Evolutionary conservation across 2,113 vertebrate genomes (phyloP), one percentile per base, ranked within the genome.

Genomic region (Cryptomyrus ogoouensis): DNA sequence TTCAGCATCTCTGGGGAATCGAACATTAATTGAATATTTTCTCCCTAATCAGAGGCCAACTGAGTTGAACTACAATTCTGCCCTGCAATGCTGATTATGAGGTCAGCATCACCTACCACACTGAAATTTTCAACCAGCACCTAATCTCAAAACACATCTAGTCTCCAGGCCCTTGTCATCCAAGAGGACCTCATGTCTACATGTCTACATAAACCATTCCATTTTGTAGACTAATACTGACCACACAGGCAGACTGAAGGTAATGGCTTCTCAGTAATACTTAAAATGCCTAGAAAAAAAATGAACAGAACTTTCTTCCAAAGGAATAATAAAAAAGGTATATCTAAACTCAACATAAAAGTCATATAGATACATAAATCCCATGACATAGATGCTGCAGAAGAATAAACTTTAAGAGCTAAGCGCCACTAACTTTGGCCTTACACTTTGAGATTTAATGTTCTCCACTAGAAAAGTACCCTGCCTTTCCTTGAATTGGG

Each of bases 1-100:
- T 88, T 88, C 12, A 88, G 42, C 86, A 83, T 88, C 24, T 83
- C 87, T 83, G 87, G 27, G 49, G 46, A 83, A 80, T 52, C 31
- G 27, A 53, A 90, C 85, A 87, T 86, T 42, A 84, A 84, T 84
- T 47, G 17, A 47, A 47, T n/a, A 21, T 84, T 84, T 7, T 84
- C 83, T 47, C 74, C 35, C 21, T 47, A 84, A 47, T 42, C 21
- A 13, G 83, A n/a, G 83, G 19, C 52, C 53, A 50, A 50, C 19
- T 58, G 52, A 15, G 27, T 35, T 53, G 87, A 39, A 58, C 19
- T 88, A 9, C 6, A 15, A 21, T 35, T 58, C 27, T 56, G 53
- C 27, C 31, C 87, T 21, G 50, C 19, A 15, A 24, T 39, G 52
- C 52, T 84, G 83, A 47, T n/a, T 44, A 83, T 24, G 42, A 8